These are phyloP conservation scores for Tortricodes alternella DNA, from an alignment of 2,888 invertebrate genomes.

Conservation along the genomic window DNA sequence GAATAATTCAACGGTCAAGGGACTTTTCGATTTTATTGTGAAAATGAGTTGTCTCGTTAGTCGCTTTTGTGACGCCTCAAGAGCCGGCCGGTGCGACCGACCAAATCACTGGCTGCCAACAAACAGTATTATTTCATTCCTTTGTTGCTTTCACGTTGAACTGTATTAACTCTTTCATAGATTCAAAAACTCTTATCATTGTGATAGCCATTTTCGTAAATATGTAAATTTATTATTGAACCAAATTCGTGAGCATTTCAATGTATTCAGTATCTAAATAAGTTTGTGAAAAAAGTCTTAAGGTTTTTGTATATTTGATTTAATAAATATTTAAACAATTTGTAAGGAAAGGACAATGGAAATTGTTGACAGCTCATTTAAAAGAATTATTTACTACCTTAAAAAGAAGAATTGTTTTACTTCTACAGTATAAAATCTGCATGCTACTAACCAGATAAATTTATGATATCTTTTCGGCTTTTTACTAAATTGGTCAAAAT, in stretches of 20 bases:
- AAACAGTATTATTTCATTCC: no score
- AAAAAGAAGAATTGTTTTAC: background rate
- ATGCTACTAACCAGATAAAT: background rate
- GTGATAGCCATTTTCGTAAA: no score
- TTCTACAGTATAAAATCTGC: background rate
- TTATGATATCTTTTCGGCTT: constrained; percentile 15
- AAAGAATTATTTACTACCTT: constrained; percentile 19
- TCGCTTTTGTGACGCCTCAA: constrained; percentile 41
- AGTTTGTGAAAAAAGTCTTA: background rate
- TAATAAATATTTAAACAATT: constrained; percentile 8
- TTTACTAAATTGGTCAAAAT: constrained; percentile 10
- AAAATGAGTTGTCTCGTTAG: constrained; percentile 63
- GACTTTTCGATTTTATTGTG: constrained; percentile 58
- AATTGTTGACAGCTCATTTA: background rate
- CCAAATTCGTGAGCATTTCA: no score
- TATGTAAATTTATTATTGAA: background rate
- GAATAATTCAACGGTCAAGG: constrained; percentile 69
- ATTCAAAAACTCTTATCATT: no score
- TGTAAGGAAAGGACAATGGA: background rate
- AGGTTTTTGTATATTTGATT: constrained; percentile 13
- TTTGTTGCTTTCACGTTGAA: no score
- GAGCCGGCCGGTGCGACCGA: no score
- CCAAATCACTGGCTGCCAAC: no score
- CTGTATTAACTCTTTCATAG: no score
- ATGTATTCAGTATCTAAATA: no score